phyloP scores from a whole-genome alignment of 2,888 invertebrate genomes.

The Gymnosoma rotundatum region DNA sequence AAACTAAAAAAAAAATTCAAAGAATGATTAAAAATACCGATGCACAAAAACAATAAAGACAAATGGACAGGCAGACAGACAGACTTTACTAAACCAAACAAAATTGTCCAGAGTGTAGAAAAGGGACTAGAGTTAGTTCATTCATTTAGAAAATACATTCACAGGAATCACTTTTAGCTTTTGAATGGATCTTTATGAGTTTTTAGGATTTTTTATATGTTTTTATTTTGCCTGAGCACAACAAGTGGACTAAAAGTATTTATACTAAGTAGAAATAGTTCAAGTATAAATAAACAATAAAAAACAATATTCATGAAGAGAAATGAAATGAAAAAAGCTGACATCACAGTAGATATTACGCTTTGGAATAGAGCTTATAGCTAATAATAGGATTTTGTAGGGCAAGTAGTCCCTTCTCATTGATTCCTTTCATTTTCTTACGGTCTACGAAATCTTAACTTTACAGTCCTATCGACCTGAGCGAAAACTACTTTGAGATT shows the following conservation, averaged over 20 bases:
- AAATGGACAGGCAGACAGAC: conserved; percentile 1
- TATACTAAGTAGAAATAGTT: conserved; percentile 60
- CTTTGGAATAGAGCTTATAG: too few species aligned
- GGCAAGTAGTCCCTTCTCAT: too few species aligned
- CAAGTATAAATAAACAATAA: conserved; percentile 39
- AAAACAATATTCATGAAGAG: conserved; percentile 7
- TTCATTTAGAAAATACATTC: conserved; percentile 1
- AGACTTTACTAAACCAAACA: conserved; percentile 6
- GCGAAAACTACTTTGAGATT: too few species aligned
- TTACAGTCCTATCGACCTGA: too few species aligned
- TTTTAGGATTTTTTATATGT: conserved; percentile 8
- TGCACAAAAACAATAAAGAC: conserved; percentile 28
- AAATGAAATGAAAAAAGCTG: neutral
- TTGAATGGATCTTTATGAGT: conserved; percentile 41
- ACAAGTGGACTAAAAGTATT: conserved; percentile 60
- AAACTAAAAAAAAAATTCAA: conserved; percentile 20
- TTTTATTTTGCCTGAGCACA: conserved; percentile 34
- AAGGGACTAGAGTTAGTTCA: conserved; percentile 3
- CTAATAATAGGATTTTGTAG: too few species aligned
- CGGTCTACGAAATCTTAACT: too few species aligned
- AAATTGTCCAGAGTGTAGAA: conserved; percentile 2
- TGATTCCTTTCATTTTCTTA: too few species aligned
- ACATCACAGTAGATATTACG: neutral
- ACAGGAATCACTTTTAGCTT: conserved; percentile 2
- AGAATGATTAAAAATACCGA: conserved; percentile 49